A percentile compares a stretch with the other conserved stretches of the same genome.
These are phyloP conservation scores for Eupeodes latifasciatus DNA, from an alignment of 2,888 invertebrate species.

Conservation along the genomic window DNA sequence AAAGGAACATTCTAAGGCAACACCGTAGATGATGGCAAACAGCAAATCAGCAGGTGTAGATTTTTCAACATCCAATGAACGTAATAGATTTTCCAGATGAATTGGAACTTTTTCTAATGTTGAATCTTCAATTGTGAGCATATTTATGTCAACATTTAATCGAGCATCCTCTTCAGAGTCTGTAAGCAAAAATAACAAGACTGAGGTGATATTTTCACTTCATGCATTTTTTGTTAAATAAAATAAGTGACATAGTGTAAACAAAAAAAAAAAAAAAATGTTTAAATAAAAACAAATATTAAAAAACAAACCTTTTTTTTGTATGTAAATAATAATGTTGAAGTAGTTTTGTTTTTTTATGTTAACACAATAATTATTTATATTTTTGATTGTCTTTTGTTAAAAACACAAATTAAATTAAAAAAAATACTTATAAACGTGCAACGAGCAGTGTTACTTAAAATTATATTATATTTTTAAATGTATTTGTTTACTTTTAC, in stretches of 20 bases:
- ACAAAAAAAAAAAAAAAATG: not conserved
- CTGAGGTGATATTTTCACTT: slow-evolving; percentile 46
- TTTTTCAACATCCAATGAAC: slow-evolving; percentile 32
- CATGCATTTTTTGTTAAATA: slow-evolving; percentile 4
- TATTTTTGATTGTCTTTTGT: slow-evolving; percentile 39
- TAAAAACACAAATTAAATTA: slow-evolving; percentile 43
- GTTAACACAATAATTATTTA: slow-evolving; percentile 64
- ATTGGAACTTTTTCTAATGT: slow-evolving; percentile 79
- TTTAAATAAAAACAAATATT: slow-evolving; percentile 19
- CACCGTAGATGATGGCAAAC: slow-evolving; percentile 80
- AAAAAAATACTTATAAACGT: slow-evolving; percentile 56
- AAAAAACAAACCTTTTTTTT: slow-evolving; percentile 63
- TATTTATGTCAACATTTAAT: slow-evolving; percentile 6
- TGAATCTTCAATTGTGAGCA: slow-evolving; percentile 79
- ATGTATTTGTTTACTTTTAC: not conserved
- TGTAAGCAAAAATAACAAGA: slow-evolving; percentile 56
- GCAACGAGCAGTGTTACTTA: slow-evolving; percentile 55
- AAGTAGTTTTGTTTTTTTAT: slow-evolving; percentile 26
- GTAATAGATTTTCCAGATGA: slow-evolving; percentile 79
- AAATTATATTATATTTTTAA: not conserved
- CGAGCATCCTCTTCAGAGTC: slow-evolving; percentile 14
- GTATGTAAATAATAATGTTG: slow-evolving; percentile 29
- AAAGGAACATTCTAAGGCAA: slow-evolving; percentile 82
- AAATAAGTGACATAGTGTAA: not conserved
- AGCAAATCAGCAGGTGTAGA: slow-evolving; percentile 79